Evolutionary conservation across 2,113 vertebrate genomes (phyloP).

Genomic region (Craseonycteris thonglongyai): DNA sequence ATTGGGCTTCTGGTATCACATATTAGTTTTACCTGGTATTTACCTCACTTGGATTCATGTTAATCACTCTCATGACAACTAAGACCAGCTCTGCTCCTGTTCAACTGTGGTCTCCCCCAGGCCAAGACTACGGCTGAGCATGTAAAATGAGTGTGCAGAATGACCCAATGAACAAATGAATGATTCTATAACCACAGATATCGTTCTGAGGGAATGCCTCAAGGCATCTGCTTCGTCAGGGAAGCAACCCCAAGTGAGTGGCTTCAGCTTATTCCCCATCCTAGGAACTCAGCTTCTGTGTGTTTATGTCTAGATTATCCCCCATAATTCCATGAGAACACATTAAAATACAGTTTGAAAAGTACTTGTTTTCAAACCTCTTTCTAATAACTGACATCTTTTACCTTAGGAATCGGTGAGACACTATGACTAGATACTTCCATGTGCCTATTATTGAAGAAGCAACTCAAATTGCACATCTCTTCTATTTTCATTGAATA

Average conservation of each 20-base stretch:
- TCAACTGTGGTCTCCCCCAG: background rate
- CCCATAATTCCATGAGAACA: background rate
- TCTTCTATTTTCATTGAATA: background rate
- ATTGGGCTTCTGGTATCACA: fast-evolving
- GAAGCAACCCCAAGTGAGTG: fast-evolving
- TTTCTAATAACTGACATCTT: background rate
- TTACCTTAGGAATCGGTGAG: background rate
- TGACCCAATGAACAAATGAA: background rate
- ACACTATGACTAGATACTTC: background rate
- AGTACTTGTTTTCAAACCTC: background rate
- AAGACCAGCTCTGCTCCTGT: background rate
- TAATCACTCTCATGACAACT: background rate
- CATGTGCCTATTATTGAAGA: background rate
- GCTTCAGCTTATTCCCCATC: background rate
- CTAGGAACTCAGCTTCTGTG: background rate
- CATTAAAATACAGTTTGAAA: background rate
- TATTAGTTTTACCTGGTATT: background rate
- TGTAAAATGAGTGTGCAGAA: too few species aligned
- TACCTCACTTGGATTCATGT: fast-evolving
- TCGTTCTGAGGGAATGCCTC: background rate
- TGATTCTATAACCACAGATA: background rate
- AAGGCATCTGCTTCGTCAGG: too few species aligned
- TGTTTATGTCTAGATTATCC: background rate
- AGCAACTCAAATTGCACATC: background rate
- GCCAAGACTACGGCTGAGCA: background rate